These are phyloP conservation scores for Platyrinchus mystaceus DNA, from an alignment of 2,797 vertebrate species.

Conservation along the genomic window DNA sequence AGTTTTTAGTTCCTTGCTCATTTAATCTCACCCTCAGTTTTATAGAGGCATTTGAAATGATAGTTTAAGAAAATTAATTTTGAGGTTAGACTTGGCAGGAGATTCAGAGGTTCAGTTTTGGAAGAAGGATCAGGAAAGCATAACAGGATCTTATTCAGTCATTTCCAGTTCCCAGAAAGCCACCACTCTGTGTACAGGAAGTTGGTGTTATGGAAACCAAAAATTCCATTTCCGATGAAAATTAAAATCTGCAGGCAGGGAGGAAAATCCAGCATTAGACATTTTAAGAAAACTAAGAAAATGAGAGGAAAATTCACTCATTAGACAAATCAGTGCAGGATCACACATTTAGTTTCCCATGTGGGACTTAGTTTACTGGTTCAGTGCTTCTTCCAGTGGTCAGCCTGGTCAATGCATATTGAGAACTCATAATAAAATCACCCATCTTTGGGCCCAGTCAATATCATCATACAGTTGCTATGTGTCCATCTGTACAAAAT, in stretches of 20 bases:
- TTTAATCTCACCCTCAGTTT: neutral
- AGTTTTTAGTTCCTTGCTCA: neutral
- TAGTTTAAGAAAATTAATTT: neutral
- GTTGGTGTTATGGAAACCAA: neutral
- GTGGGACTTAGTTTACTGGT: neutral
- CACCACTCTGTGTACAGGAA: neutral
- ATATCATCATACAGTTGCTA: neutral
- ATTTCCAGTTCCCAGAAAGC: neutral
- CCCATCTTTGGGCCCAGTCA: neutral
- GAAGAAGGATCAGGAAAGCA: neutral
- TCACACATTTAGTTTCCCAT: neutral
- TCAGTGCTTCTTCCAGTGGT: neutral
- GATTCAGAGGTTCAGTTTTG: neutral
- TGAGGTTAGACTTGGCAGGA: neutral
- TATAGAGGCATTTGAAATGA: neutral
- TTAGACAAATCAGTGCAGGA: neutral
- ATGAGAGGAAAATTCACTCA: neutral
- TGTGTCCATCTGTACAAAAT: neutral
- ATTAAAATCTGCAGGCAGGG: neutral
- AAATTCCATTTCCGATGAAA: neutral
- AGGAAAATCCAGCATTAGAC: fast-evolving
- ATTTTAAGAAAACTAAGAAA: neutral
- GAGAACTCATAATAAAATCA: neutral
- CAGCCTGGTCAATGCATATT: neutral
- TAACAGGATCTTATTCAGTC: neutral